Conservation (phyloP, 2,888 invertebrate species). For the Melieria crassipennis region DNA sequence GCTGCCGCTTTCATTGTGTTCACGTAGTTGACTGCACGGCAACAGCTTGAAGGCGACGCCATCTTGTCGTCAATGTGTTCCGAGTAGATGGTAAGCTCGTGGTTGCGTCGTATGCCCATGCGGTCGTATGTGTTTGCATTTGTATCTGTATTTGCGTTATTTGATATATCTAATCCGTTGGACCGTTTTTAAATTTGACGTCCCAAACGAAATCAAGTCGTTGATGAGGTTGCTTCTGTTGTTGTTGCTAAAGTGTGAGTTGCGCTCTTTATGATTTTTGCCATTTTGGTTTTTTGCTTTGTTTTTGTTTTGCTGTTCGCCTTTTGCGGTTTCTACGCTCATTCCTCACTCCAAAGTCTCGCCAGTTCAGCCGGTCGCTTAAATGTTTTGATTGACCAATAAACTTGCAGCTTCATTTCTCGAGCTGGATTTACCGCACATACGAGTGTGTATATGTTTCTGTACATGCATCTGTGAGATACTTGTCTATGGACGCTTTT, state of each 20-base stretch:
- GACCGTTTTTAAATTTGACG: background rate
- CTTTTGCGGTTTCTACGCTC: constrained; percentile 25
- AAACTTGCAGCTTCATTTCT: constrained; percentile 63
- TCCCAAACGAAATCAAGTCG: background rate
- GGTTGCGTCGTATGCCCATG: background rate
- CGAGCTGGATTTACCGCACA: no score
- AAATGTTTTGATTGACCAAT: constrained; percentile 60
- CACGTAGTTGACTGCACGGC: no score
- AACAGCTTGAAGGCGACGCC: no score
- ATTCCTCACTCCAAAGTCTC: constrained; percentile 21
- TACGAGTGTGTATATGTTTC: no score
- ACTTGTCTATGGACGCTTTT: no score
- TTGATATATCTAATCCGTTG: constrained; percentile 11
- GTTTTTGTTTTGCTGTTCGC: background rate
- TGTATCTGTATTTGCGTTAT: background rate
- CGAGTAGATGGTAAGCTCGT: no score
- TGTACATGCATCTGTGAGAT: no score
- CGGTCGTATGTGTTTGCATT: background rate
- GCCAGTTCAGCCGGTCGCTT: constrained; percentile 26
- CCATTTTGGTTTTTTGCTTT: constrained; percentile 15
- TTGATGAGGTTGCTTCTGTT: constrained; percentile 8
- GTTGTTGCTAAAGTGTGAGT: constrained; percentile 2
- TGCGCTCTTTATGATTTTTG: constrained; percentile 7
- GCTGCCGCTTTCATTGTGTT: no score
- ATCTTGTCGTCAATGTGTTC: no score